Percentiles rank a stretch among this genome's conserved stretches.
phyloP scores from a whole-genome alignment of 1,140 invertebrate genomes.

The Aphaenogaster ashmeadi region DNA sequence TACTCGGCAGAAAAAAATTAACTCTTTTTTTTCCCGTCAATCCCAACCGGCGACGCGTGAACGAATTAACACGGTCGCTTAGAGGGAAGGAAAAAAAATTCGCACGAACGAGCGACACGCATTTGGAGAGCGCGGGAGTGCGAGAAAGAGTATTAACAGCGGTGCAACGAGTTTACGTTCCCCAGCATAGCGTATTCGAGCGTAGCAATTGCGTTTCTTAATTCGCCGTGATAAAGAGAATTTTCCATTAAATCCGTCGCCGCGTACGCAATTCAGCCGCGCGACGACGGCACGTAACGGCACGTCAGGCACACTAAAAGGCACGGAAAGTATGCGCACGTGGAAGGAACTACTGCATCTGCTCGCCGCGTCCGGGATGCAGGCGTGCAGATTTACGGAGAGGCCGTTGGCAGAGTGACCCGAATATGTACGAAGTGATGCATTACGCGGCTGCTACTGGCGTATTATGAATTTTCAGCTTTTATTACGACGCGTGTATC shows the following conservation, averaged over 20 bases:
- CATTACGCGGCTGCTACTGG: slow-evolving; percentile 67
- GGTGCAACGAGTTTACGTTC: slow-evolving; percentile 4
- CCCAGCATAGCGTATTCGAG: neutral
- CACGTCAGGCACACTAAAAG: slow-evolving; percentile 34
- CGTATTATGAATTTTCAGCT: slow-evolving; percentile 77
- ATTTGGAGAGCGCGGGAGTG: neutral
- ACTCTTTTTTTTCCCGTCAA: neutral
- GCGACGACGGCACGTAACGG: neutral
- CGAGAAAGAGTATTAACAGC: slow-evolving; percentile 15
- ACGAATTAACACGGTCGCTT: slow-evolving; percentile 1
- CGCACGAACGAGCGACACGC: neutral
- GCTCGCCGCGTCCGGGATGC: slow-evolving; percentile 31
- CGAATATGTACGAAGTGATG: slow-evolving; percentile 76
- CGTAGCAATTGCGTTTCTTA: slow-evolving; percentile 41
- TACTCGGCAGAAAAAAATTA: slow-evolving; percentile 4
- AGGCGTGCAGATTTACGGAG: slow-evolving; percentile 32
- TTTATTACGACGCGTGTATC: slow-evolving; percentile 70
- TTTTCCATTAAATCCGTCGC: slow-evolving; percentile 39
- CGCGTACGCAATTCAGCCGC: neutral
- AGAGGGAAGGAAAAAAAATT: neutral
- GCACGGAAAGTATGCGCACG: slow-evolving; percentile 39
- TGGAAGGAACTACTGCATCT: slow-evolving; percentile 57
- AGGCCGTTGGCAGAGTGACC: slow-evolving; percentile 69
- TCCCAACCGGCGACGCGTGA: neutral
- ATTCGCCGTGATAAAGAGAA: slow-evolving; percentile 38